These are phyloP conservation scores for Oncorhynchus mykiss DNA, from an alignment of 2,113 vertebrate species.

Conservation along the genomic window DNA sequence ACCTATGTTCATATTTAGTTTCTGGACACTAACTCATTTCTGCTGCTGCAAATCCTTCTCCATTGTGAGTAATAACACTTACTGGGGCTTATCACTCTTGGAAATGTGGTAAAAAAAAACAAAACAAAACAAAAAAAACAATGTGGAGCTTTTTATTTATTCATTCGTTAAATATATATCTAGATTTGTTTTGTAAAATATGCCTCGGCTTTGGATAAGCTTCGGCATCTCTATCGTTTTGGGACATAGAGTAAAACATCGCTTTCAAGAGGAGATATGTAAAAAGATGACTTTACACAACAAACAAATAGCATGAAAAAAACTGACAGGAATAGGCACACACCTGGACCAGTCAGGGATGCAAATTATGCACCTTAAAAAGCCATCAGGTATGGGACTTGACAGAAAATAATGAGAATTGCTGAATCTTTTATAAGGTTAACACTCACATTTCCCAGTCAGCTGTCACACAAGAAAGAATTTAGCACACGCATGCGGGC, in stretches of 20 bases:
- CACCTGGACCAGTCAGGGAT: constrained; percentile 79
- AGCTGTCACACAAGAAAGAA: constrained; percentile 99
- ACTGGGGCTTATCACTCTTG: neutral
- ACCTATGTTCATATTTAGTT: neutral
- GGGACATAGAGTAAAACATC: constrained; percentile 66
- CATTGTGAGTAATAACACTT: neutral
- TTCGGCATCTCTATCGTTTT: constrained; percentile 74
- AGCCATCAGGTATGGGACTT: constrained; percentile 91
- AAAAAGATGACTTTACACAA: constrained; percentile 52
- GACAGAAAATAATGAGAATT: constrained; percentile 99
- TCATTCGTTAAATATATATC: constrained; percentile 46
- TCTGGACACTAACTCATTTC: neutral
- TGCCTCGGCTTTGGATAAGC: constrained; percentile 73
- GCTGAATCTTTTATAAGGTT: constrained; percentile 99
- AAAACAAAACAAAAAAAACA: neutral
- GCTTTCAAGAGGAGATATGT: constrained; percentile 41
- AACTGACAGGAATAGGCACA: constrained; percentile 42
- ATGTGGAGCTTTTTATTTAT: constrained; percentile 59
- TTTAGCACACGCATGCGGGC: constrained; percentile 89
- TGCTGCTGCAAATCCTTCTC: neutral
- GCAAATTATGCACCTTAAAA: constrained; percentile 87
- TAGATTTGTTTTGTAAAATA: constrained; percentile 65
- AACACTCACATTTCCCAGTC: constrained; percentile 95
- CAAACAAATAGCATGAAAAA: constrained; percentile 59
- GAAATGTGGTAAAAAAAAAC: neutral